Percentiles rank a stretch among this genome's conserved stretches.
phyloP scores from a whole-genome alignment of 2,797 vertebrate genomes.

The Lepilemur septentrionalis region DNA sequence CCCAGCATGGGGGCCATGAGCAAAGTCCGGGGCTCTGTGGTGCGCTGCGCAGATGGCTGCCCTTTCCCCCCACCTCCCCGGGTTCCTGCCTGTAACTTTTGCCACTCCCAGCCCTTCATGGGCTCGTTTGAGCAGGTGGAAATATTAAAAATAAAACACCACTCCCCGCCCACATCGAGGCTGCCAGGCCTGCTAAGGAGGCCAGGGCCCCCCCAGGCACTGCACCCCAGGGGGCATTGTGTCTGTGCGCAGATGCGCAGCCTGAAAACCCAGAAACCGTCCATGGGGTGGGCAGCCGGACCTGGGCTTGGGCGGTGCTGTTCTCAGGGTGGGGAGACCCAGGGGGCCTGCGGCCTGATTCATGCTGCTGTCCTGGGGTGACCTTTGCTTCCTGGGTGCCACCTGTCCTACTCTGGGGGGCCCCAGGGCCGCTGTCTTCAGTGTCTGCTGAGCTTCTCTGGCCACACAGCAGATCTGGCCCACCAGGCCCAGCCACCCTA shows the following conservation, averaged over 20 bases:
- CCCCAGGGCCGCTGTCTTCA: not conserved
- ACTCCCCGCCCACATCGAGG: not conserved
- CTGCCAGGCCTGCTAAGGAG: conserved; percentile 77
- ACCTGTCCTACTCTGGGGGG: fast-evolving
- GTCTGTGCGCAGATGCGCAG: conserved; percentile 51
- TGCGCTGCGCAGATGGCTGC: not conserved
- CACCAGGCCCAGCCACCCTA: not conserved
- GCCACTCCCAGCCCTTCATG: not conserved
- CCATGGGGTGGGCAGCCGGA: fast-evolving
- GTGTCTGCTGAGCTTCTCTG: not conserved
- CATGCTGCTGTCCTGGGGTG: not conserved
- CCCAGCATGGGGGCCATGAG: fast-evolving
- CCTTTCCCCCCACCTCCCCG: not conserved
- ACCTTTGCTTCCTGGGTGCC: not conserved
- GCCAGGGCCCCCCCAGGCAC: conserved; percentile 52
- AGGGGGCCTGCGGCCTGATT: not conserved
- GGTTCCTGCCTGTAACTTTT: not conserved
- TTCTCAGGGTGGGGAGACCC: not conserved
- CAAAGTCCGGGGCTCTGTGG: not conserved
- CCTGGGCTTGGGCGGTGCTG: not conserved
- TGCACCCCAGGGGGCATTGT: not conserved
- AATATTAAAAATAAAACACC: conserved; percentile 32
- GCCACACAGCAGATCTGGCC: not conserved
- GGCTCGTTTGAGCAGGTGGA: not conserved
- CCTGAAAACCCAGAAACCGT: conserved; percentile 84